Evolutionary conservation across 2,797 vertebrate genomes (phyloP), one percentile per base, ranked within the genome.

Genomic region (Smutsia temminckii): DNA sequence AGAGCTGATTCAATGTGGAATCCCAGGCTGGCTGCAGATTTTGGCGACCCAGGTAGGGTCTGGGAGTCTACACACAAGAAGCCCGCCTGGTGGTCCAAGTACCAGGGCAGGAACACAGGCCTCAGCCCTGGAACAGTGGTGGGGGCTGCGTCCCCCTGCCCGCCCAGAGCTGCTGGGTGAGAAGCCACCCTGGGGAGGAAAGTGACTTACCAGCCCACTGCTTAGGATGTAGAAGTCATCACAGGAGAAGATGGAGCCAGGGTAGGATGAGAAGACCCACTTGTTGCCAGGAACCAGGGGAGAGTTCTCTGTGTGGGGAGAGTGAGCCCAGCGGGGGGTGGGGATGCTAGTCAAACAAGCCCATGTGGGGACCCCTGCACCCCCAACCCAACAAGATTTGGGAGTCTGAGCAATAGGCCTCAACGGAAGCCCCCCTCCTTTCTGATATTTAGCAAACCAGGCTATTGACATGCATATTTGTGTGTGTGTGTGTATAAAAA

Each of bases 191-290:
- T 0, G 3, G n/a, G 68, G 25, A 34, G 6, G 23, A 8, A 6
- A 27, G 49, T 2, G 66, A 98, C 99, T 99, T 97, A 99, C 99
- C 99, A 99, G 97, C 57, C 99, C 98, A 1, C 99, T 99, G 97
- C 99, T 99, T 68, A 99, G 98, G 95, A 99, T 98, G 95, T 99
- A 99, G 98, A 99, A 99, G 97, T 99, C 99, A 71, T 99, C 99
- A 7, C 98, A 98, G 0, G 99, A 99, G 98, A 99, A 99, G 94
- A 99, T 99, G 32, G 99, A 98, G 72, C 99, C 99, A 0, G 99
- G 99, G 85, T 99, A 99, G 37, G 99, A 99, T 0, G 99, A 99
- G 97, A 99, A 99, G 0, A 98, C 98, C 96, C 99, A 98, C 87
- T 97, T 85, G 63, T 96, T 98, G 29, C 99, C 99, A 0, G 99